Percentiles rank a stretch among this genome's conserved stretches.
Conservation (phyloP, 2,888 invertebrate species). For the Ashinkailepas kermadecensis region DNA sequence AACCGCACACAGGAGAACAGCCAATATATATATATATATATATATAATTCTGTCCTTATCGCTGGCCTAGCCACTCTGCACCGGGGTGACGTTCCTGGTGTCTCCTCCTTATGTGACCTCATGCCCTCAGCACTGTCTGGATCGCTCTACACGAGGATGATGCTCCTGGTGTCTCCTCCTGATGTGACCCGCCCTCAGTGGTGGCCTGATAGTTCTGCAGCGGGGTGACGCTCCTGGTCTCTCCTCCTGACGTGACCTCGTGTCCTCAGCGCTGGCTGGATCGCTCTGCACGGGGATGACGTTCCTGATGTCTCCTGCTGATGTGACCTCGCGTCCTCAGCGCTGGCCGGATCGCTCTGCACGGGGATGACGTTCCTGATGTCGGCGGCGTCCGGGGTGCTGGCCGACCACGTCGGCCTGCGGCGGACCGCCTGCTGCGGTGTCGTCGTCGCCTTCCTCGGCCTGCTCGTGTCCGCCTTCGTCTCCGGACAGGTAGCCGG, state of each 20-base stretch:
- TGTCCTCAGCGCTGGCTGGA: constrained; percentile 75
- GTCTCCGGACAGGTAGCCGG: not conserved
- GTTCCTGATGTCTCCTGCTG: constrained; percentile 40
- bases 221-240: no score
- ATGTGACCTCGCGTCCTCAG: constrained; percentile 52
- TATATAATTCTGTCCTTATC: no score
- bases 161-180: constrained; percentile 65
- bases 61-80: not conserved
- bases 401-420: constrained; percentile 78
- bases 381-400: constrained; percentile 75
- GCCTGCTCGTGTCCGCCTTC: constrained; percentile 59
- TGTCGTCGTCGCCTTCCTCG: constrained; percentile 64
- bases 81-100: not conserved
- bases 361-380: constrained; percentile 83
- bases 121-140: constrained; percentile 75
- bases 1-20: no score
- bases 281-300: constrained; percentile 79
- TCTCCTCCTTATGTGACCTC: not conserved
- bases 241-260: not conserved
- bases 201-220: no score
- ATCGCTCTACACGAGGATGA: constrained; percentile 75
- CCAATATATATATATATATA: no score
- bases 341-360: constrained; percentile 76
- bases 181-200: no score
- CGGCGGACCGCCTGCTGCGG: constrained; percentile 73